These are phyloP conservation scores for Apoda limacodes DNA, from an alignment of 2,888 invertebrate genomes.

Conservation along the genomic window DNA sequence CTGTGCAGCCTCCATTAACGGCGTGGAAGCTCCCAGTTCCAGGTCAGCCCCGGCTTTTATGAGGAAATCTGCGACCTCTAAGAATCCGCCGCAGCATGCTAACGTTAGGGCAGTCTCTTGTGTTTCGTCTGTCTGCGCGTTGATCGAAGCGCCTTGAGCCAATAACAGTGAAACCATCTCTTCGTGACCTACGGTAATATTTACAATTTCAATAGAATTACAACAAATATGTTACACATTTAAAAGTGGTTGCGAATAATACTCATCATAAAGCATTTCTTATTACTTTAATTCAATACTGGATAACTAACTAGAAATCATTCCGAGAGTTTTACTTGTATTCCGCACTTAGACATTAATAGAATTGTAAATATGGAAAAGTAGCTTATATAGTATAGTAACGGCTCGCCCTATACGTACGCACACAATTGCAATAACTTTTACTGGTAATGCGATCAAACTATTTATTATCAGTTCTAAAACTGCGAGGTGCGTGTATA, in stretches of 20 bases:
- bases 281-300: no score
- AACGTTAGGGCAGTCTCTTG: constrained; percentile 96
- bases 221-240: background rate
- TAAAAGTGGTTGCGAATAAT: background rate
- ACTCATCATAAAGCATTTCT: no score
- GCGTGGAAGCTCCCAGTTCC: constrained; percentile 95
- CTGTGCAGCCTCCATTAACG: constrained; percentile 98
- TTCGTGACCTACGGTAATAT: constrained; percentile 81
- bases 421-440: no score
- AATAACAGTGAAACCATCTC: constrained; percentile 96
- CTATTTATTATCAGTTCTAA: no score
- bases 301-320: no score
- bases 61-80: constrained; percentile 92
- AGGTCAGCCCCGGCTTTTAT: constrained; percentile 95
- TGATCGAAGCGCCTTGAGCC: constrained; percentile 95
- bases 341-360: no score
- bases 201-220: background rate
- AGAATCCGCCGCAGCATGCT: constrained; percentile 95
- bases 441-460: no score
- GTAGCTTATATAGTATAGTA: no score
- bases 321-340: no score
- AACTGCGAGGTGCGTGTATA: no score
- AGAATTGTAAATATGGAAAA: no score
- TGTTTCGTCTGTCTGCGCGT: constrained; percentile 98
- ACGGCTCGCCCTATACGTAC: no score